Percentiles rank a stretch among this genome's conserved stretches.
phyloP scores from a whole-genome alignment of 2,797 vertebrate genomes.

The Neopelma chrysocephalum region DNA sequence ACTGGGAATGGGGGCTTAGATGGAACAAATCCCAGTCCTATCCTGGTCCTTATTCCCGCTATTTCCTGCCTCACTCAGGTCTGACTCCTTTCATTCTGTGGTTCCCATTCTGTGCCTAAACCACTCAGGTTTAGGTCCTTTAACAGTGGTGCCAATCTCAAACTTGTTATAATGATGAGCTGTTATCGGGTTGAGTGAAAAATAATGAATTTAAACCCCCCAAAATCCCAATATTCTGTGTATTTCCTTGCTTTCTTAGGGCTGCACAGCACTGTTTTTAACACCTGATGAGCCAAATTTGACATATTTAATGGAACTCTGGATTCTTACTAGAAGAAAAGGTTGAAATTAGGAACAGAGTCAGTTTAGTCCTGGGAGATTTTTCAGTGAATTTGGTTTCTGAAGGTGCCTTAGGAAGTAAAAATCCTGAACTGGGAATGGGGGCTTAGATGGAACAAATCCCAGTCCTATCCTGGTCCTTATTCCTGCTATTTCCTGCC shows the following conservation, averaged over 20 bases:
- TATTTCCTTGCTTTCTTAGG: background rate
- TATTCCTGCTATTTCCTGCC: fast-evolving
- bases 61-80: background rate
- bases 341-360: background rate
- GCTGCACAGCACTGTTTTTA: background rate
- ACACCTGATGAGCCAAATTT: background rate
- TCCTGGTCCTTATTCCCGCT: fast-evolving
- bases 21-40: background rate
- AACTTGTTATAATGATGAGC: background rate
- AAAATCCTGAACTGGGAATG: background rate
- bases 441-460: background rate
- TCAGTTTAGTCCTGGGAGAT: background rate
- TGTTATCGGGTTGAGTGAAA: background rate
- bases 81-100: fast-evolving
- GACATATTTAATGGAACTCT: background rate
- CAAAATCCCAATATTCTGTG: background rate
- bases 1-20: background rate
- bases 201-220: background rate
- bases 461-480: fast-evolving
- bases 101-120: fast-evolving
- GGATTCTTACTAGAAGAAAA: background rate
- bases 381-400: background rate
- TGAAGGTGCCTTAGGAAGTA: background rate
- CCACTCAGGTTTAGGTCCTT: background rate
- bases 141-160: background rate